These are phyloP conservation scores for Sminthurinus signatus DNA, from an alignment of 1,140 invertebrate species.

Conservation along the genomic window DNA sequence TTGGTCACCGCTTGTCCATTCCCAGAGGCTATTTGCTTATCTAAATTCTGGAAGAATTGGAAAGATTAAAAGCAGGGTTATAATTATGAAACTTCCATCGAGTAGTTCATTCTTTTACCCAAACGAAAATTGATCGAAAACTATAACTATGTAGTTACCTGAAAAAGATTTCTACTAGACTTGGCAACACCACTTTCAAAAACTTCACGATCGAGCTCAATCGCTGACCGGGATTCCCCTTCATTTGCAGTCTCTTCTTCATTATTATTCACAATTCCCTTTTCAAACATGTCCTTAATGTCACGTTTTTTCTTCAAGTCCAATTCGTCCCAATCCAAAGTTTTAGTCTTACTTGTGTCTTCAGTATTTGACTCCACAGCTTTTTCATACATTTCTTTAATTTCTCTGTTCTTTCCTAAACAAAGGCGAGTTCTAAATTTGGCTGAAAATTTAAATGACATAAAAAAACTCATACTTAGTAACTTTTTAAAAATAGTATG, in stretches of 20 bases:
- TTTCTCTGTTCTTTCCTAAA: slow-evolving; percentile 70
- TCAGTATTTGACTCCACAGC: slow-evolving; percentile 61
- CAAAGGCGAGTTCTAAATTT: slow-evolving; percentile 73
- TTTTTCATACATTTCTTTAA: slow-evolving; percentile 86
- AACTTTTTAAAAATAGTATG: no score
- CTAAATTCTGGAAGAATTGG: no score
- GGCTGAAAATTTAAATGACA: slow-evolving; percentile 61
- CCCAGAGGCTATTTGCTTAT: slow-evolving; percentile 55
- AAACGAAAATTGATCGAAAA: no score
- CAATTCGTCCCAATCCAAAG: slow-evolving; percentile 57
- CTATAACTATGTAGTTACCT: no score
- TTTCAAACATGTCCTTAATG: slow-evolving; percentile 68
- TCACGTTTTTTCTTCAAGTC: slow-evolving; percentile 44
- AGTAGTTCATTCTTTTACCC: no score
- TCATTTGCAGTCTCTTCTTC: slow-evolving; percentile 52
- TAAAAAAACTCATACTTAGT: slow-evolving; percentile 67
- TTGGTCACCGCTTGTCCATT: slow-evolving; percentile 16
- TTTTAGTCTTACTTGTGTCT: slow-evolving; percentile 47
- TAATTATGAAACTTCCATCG: no score
- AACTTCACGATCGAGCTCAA: slow-evolving; percentile 65
- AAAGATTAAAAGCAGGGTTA: no score
- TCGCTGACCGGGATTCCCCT: slow-evolving; percentile 48
- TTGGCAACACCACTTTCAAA: slow-evolving; percentile 81
- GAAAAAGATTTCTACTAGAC: no score
- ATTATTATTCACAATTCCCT: slow-evolving; percentile 56